A percentile compares a stretch with the other conserved stretches of the same genome.
Conservation (phyloP, 2,888 invertebrate species). For the Philaethria dido region DNA sequence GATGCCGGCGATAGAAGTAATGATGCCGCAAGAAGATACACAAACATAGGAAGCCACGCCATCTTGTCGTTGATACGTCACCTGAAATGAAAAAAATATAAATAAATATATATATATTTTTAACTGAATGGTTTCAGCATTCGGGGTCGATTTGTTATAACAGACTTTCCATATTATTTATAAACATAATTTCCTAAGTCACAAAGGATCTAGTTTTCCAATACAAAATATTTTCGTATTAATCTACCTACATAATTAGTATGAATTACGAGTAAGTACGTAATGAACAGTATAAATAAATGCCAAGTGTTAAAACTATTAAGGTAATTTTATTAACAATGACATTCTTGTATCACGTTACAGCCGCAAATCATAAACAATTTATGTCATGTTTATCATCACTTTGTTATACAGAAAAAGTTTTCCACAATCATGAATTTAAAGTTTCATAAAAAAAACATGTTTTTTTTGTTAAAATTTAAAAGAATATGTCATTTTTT, state of each 20-base stretch:
- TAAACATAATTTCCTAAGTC: no score
- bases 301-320: neutral
- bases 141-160: neutral
- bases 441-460: no score
- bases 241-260: neutral
- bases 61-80: slow-evolving; percentile 63
- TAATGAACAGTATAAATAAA: neutral
- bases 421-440: neutral
- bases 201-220: no score
- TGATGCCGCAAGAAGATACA: slow-evolving; percentile 62
- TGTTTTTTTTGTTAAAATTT: no score
- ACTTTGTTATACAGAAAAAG: neutral
- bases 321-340: slow-evolving; percentile 51
- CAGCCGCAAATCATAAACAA: slow-evolving; percentile 51
- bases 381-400: slow-evolving; percentile 11
- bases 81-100: slow-evolving; percentile 65
- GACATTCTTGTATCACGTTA: slow-evolving; percentile 53
- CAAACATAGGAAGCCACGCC: slow-evolving; percentile 61
- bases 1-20: slow-evolving; percentile 60
- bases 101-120: slow-evolving; percentile 23
- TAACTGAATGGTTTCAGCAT: neutral
- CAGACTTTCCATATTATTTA: neutral
- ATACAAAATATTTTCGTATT: no score
- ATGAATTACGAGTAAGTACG: neutral
- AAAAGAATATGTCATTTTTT: no score